Percentiles rank a stretch among this genome's conserved stretches.
Conservation (phyloP, 1,140 invertebrate species). For the Tribolium castaneum region DNA sequence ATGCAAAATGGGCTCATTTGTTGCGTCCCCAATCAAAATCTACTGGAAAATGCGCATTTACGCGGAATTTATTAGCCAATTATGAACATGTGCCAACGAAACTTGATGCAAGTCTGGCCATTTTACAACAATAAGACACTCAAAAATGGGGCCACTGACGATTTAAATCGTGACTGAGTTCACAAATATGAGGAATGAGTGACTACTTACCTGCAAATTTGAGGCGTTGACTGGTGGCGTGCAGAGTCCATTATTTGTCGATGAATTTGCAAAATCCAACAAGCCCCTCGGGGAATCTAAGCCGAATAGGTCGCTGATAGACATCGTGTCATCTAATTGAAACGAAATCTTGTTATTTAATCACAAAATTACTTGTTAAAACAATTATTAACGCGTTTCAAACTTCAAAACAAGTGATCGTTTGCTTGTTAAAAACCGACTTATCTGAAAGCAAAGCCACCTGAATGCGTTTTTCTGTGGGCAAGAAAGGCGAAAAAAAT, state of each 20-base stretch:
- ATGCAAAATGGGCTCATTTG: not conserved
- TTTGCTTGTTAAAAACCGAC: not conserved
- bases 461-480: not conserved
- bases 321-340: slow-evolving; percentile 62
- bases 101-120: not conserved
- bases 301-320: slow-evolving; percentile 68
- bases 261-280: slow-evolving; percentile 59
- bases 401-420: slow-evolving; percentile 23
- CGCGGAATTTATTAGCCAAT: not conserved
- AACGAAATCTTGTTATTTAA: slow-evolving; percentile 2
- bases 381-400: slow-evolving; percentile 21
- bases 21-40: not conserved
- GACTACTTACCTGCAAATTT: slow-evolving; percentile 62
- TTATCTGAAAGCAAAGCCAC: not conserved
- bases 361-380: not conserved
- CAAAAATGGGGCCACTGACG: too few species aligned
- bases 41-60: slow-evolving; percentile 44
- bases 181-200: too few species aligned
- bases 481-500: slow-evolving; percentile 10
- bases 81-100: slow-evolving; percentile 27
- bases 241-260: slow-evolving; percentile 48
- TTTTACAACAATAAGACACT: too few species aligned
- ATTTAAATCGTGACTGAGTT: too few species aligned
- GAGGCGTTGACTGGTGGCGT: slow-evolving; percentile 58
- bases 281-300: slow-evolving; percentile 67